Evolutionary conservation across 2,797 vertebrate genomes (phyloP).

Genomic region (Craterocephalus amniculus): DNA sequence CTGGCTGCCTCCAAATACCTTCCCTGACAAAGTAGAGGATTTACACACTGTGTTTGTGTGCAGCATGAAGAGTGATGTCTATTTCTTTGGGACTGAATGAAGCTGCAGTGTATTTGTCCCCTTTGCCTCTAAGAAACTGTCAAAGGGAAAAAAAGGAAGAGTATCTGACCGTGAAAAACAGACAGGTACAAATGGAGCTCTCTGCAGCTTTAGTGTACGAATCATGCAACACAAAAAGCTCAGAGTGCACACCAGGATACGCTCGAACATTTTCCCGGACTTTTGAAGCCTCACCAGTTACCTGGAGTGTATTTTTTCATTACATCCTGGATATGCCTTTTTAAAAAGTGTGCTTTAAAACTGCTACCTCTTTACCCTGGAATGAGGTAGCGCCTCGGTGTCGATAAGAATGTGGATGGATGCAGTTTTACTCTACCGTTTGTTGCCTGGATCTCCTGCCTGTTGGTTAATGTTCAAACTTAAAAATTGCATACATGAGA

Average conservation of each 20-base stretch:
- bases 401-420: slow-evolving; percentile 50
- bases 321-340: slow-evolving; percentile 66
- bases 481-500: slow-evolving; percentile 41
- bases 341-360: slow-evolving; percentile 61
- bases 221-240: background rate
- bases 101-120: slow-evolving; percentile 46
- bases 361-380: slow-evolving; percentile 46
- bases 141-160: slow-evolving; percentile 33
- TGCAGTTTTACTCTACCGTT: slow-evolving; percentile 31
- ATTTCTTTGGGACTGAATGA: slow-evolving; percentile 44
- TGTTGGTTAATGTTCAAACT: slow-evolving; percentile 56
- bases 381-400: slow-evolving; percentile 57
- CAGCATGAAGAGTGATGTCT: slow-evolving; percentile 37
- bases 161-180: slow-evolving; percentile 51
- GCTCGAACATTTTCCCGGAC: slow-evolving; percentile 47
- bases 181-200: slow-evolving; percentile 41
- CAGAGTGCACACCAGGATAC: slow-evolving; percentile 26
- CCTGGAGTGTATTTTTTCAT: slow-evolving; percentile 40
- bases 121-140: slow-evolving; percentile 33
- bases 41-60: slow-evolving; percentile 43
- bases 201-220: slow-evolving; percentile 30
- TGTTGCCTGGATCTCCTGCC: slow-evolving; percentile 62
- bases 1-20: slow-evolving; percentile 43
- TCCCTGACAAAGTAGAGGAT: slow-evolving; percentile 42
- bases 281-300: slow-evolving; percentile 23